Percentiles rank a stretch among this genome's conserved stretches.
Conservation (phyloP, 1,140 invertebrate genomes). For the Hypothenemus hampei region DNA sequence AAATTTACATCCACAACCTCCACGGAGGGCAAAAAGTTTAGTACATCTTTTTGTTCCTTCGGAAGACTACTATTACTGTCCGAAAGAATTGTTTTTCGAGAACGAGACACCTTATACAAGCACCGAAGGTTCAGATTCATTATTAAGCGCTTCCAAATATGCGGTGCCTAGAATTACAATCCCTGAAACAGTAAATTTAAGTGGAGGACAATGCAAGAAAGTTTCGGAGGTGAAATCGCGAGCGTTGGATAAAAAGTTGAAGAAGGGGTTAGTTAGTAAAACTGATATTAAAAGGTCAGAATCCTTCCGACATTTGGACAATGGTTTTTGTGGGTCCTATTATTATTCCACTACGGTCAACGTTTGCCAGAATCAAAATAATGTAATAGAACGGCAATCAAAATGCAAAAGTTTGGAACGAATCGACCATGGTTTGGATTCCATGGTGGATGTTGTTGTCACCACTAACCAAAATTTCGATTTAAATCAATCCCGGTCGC, state of each 20-base stretch:
- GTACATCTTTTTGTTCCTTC: conserved; percentile 45
- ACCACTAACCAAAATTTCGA: conserved; percentile 48
- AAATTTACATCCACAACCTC: conserved; percentile 58
- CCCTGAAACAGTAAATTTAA: conserved; percentile 34
- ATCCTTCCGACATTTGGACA: conserved; percentile 26
- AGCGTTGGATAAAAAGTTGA: conserved; percentile 8
- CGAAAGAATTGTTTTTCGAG: conserved; percentile 55
- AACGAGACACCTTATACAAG: conserved; percentile 60
- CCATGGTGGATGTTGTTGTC: conserved; percentile 65
- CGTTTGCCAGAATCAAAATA: conserved; percentile 32
- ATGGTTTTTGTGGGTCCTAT: conserved; percentile 48
- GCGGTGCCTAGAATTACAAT: conserved; percentile 43
- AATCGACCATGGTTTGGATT: conserved; percentile 68
- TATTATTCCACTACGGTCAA: conserved; percentile 18
- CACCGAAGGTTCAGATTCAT: conserved; percentile 64
- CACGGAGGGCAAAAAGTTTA: conserved; percentile 49
- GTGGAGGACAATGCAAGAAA: conserved; percentile 12
- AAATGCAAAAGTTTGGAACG: conserved; percentile 72
- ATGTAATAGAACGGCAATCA: conserved; percentile 43
- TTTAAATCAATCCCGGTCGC: conserved; percentile 34
- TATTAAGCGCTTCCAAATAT: conserved; percentile 61
- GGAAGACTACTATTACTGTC: conserved; percentile 49
- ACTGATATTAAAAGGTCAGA: conserved; percentile 30
- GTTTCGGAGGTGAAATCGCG: conserved; percentile 5
- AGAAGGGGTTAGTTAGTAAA: conserved; percentile 8